Base-by-base conservation (phyloP, 2,888 invertebrate genomes). In the Heliothis peltigera region DNA sequence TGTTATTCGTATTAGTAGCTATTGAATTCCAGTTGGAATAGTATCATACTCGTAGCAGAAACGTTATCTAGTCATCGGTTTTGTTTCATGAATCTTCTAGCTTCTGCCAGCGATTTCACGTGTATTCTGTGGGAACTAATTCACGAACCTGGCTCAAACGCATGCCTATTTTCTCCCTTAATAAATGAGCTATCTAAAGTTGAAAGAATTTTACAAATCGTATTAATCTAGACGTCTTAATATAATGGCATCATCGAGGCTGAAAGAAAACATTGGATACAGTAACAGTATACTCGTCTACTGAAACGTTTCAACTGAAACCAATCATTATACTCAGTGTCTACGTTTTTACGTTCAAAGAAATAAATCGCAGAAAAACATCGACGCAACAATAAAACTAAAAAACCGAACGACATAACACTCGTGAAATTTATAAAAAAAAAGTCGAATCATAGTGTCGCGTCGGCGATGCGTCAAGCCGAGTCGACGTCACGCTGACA, bases 401-500 rank as follows among this genome's bases (percentile, higher is more conserved):
- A 28, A n/a, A 28, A 46, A 25, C 15, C 2, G 32, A 66, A 65
- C 35, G 51, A 55, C 51, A 48, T 51, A 64, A 46, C n/a, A 5
- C 58, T 62, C 56, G 22, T 56, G 64, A 73, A 67, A 54, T 68
- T 54, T 15, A 67, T 59, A 73, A 79, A 77, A 82, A 81, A 79
- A 77, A 25, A 77, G 79, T 79, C 77, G 77, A 72, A 77, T 81
- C 77, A 74, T 72, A 75, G 56, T 64, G 64, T 61, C 64, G 70
- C 56, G 70, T 70, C 55, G 63, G 79, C 77, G 84, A 86, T 82
- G 79, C 89, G 89, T 88, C 87, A 88, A 71, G 67, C 77, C 69
- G 62, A 74, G 74, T 67, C 72, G 81, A 84, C 90, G 90, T 91
- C 88, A 88, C 88, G 84, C 79, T 89, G 91, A 86, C 89, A 84